A percentile compares a stretch with the other conserved stretches of the same genome.
phyloP scores from a whole-genome alignment of 2,113 vertebrate genomes.

The Notothenia coriiceps region DNA sequence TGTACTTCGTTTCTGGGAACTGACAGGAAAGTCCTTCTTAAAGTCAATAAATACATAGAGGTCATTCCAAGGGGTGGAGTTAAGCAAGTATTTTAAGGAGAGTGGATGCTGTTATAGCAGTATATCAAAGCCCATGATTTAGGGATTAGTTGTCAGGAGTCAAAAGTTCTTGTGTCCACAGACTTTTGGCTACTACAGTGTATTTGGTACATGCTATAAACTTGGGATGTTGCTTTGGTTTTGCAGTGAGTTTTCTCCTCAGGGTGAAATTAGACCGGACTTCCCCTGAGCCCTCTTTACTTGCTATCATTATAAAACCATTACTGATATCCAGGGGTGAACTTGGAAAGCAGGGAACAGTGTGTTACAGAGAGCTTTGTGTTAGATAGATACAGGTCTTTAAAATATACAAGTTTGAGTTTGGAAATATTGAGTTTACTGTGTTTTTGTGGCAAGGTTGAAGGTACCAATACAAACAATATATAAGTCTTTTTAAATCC shows the following conservation, averaged over 20 bases:
- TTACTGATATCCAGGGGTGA: constrained; percentile 12
- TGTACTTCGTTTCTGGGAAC: constrained; percentile 12
- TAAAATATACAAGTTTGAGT: neutral
- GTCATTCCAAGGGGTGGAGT: neutral
- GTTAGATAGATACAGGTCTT: neutral
- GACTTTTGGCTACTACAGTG: neutral
- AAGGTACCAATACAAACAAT: neutral
- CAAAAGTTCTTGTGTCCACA: neutral
- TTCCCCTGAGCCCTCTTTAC: neutral
- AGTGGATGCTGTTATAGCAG: neutral
- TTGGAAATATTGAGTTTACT: neutral
- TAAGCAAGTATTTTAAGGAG: neutral
- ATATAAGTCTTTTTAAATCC: neutral
- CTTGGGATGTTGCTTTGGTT: neutral
- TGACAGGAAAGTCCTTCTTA: neutral
- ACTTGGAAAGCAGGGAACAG: neutral
- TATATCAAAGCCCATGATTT: neutral
- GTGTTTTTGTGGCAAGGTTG: neutral
- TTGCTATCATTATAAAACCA: constrained; percentile 13
- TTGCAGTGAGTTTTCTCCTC: neutral
- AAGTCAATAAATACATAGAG: neutral
- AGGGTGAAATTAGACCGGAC: neutral
- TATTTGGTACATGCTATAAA: neutral
- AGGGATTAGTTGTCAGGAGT: neutral
- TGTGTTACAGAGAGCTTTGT: neutral